Conservation (phyloP, 2,888 invertebrate species). For the Epinotia brunnichana region DNA sequence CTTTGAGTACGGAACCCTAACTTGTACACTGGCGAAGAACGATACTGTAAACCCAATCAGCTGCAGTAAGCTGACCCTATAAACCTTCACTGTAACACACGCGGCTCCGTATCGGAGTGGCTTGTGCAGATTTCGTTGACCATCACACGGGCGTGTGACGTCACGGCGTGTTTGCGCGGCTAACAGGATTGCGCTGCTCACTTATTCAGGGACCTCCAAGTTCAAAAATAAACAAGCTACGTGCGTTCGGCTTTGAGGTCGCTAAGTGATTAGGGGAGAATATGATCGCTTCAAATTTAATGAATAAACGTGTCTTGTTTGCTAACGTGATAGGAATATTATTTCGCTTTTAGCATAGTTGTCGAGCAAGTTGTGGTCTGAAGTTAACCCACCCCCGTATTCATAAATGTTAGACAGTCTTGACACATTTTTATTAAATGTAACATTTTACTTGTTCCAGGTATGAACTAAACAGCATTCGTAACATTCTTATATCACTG, state of each 20-base stretch:
- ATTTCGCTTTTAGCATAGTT: neutral
- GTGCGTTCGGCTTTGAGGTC: slow-evolving; percentile 43
- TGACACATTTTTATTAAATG: neutral
- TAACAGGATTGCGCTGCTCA: slow-evolving; percentile 67
- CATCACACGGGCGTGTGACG: slow-evolving; percentile 25
- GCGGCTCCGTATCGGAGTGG: slow-evolving; percentile 5
- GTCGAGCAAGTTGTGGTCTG: neutral
- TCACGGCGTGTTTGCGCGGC: slow-evolving; percentile 55
- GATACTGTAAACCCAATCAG: too few relatives aligned
- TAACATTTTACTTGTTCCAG: slow-evolving; percentile 17
- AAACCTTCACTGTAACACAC: slow-evolving; percentile 2
- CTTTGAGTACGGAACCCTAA: too few relatives aligned
- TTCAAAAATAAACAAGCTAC: slow-evolving; percentile 46
- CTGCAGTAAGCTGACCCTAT: neutral
- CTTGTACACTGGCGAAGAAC: too few relatives aligned
- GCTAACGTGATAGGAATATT: slow-evolving; percentile 3
- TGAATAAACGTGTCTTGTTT: slow-evolving; percentile 21
- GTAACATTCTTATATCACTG: neutral
- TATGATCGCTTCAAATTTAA: slow-evolving; percentile 24
- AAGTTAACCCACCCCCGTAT: neutral
- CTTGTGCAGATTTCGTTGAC: slow-evolving; percentile 28
- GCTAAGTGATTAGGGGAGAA: slow-evolving; percentile 35
- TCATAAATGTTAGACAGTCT: neutral
- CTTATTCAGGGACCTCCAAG: slow-evolving; percentile 62
- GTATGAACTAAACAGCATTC: slow-evolving; percentile 8